Evolutionary conservation across 2,888 invertebrate genomes (phyloP).

Genomic region (Epistrophella euchroma): DNA sequence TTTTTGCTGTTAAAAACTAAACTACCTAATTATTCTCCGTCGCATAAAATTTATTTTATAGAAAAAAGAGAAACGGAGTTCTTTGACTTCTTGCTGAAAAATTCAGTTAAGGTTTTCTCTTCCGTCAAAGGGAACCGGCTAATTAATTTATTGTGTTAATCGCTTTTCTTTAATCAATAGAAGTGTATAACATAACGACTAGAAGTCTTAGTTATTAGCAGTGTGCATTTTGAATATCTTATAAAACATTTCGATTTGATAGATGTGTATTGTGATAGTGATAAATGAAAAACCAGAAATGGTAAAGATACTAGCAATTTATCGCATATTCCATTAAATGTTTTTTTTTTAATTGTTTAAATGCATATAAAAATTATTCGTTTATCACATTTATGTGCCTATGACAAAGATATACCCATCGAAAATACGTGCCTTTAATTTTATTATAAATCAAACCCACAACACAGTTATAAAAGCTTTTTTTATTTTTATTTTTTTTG

Average conservation of each 20-base stretch:
- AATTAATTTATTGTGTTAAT: neutral
- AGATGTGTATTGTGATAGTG: neutral
- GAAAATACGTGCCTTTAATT: slow-evolving; percentile 39
- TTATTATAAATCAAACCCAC: slow-evolving; percentile 9
- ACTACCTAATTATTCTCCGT: neutral
- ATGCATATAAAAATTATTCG: neutral
- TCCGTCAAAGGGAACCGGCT: neutral
- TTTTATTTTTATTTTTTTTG: neutral
- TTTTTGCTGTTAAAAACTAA: neutral
- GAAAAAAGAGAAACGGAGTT: neutral
- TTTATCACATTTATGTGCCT: neutral
- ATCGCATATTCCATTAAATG: neutral
- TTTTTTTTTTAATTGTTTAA: neutral
- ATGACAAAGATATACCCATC: neutral
- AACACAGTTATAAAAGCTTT: slow-evolving; percentile 41
- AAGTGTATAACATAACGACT: neutral
- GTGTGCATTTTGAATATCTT: neutral
- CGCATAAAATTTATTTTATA: neutral
- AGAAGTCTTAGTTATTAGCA: neutral
- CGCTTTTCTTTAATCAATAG: neutral
- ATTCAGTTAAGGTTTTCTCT: neutral
- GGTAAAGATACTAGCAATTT: neutral
- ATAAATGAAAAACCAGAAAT: neutral
- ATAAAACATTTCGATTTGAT: neutral
- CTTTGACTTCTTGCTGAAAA: neutral